Base-by-base conservation (phyloP, 2,113 vertebrate genomes). In the Apteryx owenii region DNA sequence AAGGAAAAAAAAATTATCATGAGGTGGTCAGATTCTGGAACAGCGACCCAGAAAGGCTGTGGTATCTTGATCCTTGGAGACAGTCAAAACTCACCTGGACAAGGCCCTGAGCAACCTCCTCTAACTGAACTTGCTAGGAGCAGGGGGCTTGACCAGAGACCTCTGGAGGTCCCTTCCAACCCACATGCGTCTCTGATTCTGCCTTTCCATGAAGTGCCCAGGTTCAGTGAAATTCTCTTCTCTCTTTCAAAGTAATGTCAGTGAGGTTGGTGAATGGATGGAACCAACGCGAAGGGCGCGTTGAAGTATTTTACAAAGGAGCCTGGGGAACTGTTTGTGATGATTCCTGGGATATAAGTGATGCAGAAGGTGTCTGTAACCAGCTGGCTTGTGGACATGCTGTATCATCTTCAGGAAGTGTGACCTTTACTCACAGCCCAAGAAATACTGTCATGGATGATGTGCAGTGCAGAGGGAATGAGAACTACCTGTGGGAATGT, bases 81-180 rank as follows among this genome's bases (percentile, higher is more conserved):
- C 6, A 29, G 36, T 78, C 5, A 58, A 1, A 36, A 19, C 4
- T 73, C 7, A 38, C 6, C 31, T 0, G 77, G 69, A 23, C n/a
- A 66, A 1, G 0, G 11, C 26, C 40, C 26, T 50, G 69, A 68
- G 28, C 16, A 77, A 46, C 1, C 58, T 56, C 4, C 38, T 70
- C 46, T 56, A 29, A 56, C 14, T 40, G 42, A 58, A 56, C 50
- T n/a, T 83, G 48, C 48, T 20, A 28, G 53, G 20, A 53, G 20
- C 53, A 73, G 42, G 31, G 54, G 21, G 10, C 44, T 38, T 44
- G 25, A 53, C 7, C 9, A 66, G 60, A 38, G 26, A 38, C 17
- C 13, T 33, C 56, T 56, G 72, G 40, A 61, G 7, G 15, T 48
- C 25, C 3, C 21, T 91, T 61, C 38, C 29, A 42, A 11, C 21